Percentiles rank a stretch among this genome's conserved stretches.
Conservation (phyloP, 2,888 invertebrate species). For the Cenopis cana region DNA sequence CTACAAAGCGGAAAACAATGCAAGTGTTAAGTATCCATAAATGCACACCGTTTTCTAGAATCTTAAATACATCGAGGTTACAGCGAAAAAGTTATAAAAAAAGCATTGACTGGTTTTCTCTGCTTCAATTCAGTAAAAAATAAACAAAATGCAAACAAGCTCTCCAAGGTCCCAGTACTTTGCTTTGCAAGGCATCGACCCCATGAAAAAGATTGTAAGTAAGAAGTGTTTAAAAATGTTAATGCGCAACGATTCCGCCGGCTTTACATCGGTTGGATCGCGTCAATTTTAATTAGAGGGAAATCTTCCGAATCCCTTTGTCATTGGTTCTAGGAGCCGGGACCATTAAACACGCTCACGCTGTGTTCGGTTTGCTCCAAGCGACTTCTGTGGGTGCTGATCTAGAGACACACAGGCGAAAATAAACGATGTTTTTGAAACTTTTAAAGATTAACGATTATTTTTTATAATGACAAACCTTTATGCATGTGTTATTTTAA, state of each 20-base stretch:
- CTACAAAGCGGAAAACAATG: too few relatives aligned
- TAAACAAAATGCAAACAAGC: constrained; percentile 9
- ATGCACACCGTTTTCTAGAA: too few relatives aligned
- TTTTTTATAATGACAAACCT: too few relatives aligned
- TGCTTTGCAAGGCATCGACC: constrained; percentile 7
- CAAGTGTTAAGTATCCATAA: too few relatives aligned
- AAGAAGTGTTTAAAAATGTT: constrained; percentile 41
- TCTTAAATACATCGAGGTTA: too few relatives aligned
- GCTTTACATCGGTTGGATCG: constrained; percentile 40
- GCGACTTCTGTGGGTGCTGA: neutral
- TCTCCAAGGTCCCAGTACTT: neutral
- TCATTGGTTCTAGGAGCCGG: constrained; percentile 50
- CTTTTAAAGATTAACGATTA: neutral
- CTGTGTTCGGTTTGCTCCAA: constrained; percentile 14
- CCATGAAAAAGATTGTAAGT: constrained; percentile 21
- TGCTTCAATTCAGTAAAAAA: neutral
- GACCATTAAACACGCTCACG: constrained; percentile 29
- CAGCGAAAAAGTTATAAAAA: neutral
- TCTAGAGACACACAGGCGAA: neutral
- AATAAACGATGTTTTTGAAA: neutral
- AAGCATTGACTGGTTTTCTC: neutral
- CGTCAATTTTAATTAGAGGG: constrained; percentile 57
- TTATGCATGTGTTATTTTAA: too few relatives aligned
- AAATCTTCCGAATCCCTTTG: constrained; percentile 54
- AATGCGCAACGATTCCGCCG: constrained; percentile 29